Evolutionary conservation across 2,797 vertebrate genomes (phyloP), one percentile per base, ranked within the genome.

Genomic region (Dromococcyx pavoninus): DNA sequence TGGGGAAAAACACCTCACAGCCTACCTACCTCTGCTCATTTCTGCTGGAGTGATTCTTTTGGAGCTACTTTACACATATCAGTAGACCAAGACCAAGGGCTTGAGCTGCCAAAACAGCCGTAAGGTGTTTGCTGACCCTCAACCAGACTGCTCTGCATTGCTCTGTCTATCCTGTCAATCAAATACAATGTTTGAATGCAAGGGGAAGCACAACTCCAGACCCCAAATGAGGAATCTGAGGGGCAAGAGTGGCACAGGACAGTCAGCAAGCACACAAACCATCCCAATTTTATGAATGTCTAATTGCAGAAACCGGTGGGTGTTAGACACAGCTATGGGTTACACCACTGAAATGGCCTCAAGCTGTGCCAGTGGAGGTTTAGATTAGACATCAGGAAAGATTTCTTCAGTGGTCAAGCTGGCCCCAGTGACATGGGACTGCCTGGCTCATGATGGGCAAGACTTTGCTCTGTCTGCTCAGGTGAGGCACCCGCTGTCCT

Each of bases 111-210:
- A n/a, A 13, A 79, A 83, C 1, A 7, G 74, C 43, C 14, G 8
- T 25, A 41, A 84, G 46, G 35, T 66, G 43, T 66, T 33, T 88
- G 53, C 79, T 60, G 67, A 33, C 56, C 64, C n/a, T 60, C 13
- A 6, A 33, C 44, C 39, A 78, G 33, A 17, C 32, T 61, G 58
- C 41, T 62, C 44, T 24, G 33, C 91, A 64, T 30, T 35, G 17
- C 37, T 57, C 70, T 37, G 71, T 78, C 94, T 88, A 66, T 66
- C 61, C 93, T 85, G 89, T 73, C 96, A 80, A 41, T 94, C 94
- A 79, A 67, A 21, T 0, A 19, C 44, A 51, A 28, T 2, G 77
- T 58, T 32, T 30, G 37, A n/a, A 18, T 4, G 44, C 37, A 19
- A 41, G n/a, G 46, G 64, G 8, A 86, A 44, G 33, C 43, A 74